A percentile compares a stretch with the other conserved stretches of the same genome.
Evolutionary conservation across 2,113 vertebrate species (phyloP).

Genomic region (Sander vitreus): DNA sequence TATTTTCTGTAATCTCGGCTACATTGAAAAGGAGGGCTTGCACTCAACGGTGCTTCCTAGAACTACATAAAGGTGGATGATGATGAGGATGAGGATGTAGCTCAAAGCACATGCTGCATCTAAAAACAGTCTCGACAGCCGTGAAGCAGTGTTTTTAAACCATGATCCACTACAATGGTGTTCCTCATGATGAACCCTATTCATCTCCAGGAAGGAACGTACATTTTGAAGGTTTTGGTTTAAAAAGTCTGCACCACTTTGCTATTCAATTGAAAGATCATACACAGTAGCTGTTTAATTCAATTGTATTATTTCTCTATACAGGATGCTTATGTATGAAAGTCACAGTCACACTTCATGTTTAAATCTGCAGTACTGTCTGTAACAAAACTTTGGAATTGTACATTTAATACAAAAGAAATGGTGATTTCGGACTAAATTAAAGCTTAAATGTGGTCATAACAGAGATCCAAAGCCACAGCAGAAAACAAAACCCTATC

Average conservation of each 20-base stretch:
- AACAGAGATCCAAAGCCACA: neutral
- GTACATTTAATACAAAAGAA: conserved; percentile 14
- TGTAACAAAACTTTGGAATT: neutral
- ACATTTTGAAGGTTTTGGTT: too few relatives aligned
- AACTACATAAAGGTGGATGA: too few relatives aligned
- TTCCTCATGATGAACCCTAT: too few relatives aligned
- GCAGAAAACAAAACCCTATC: neutral
- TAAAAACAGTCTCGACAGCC: too few relatives aligned
- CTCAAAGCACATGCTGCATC: too few relatives aligned
- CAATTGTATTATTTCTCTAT: neutral
- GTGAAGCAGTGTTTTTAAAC: too few relatives aligned
- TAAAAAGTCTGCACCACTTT: neutral
- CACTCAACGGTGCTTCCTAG: too few relatives aligned
- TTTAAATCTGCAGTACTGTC: neutral
- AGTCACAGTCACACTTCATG: neutral
- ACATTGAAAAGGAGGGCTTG: too few relatives aligned
- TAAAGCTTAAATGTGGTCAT: conserved; percentile 22
- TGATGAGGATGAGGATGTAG: too few relatives aligned
- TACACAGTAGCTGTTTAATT: conserved; percentile 3
- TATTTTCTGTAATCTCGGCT: too few relatives aligned
- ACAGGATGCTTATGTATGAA: neutral
- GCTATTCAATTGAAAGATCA: neutral
- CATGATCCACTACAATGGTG: too few relatives aligned
- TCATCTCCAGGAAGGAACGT: too few relatives aligned
- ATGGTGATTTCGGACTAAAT: neutral